phyloP scores from a whole-genome alignment of 2,113 vertebrate species.

The Coregonus clupeaformis region DNA sequence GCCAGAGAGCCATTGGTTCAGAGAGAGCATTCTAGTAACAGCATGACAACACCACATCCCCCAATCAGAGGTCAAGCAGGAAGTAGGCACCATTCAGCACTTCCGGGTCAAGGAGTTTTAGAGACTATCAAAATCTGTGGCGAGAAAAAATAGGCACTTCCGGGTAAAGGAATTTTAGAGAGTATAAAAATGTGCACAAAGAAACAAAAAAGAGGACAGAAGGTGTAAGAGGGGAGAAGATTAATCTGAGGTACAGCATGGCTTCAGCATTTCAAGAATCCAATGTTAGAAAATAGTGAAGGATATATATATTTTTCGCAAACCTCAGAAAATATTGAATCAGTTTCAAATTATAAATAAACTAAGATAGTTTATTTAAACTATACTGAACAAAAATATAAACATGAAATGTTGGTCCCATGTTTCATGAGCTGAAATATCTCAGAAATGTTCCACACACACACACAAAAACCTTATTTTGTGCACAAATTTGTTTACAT shows the following conservation, averaged over 20 bases:
- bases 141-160: too few relatives aligned
- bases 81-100: slow-evolving; percentile 46
- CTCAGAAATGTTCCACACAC: too few relatives aligned
- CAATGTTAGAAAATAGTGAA: slow-evolving; percentile 4
- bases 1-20: slow-evolving; percentile 6
- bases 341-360: slow-evolving; percentile 25
- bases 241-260: slow-evolving; percentile 50
- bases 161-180: slow-evolving; percentile 30
- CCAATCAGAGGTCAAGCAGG: slow-evolving; percentile 56
- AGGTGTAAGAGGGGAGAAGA: slow-evolving; percentile 29
- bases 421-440: too few relatives aligned
- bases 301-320: slow-evolving; percentile 18
- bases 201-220: slow-evolving; percentile 42
- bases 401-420: too few relatives aligned
- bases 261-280: slow-evolving; percentile 54
- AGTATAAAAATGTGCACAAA: slow-evolving; percentile 44
- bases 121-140: too few relatives aligned
- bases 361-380: slow-evolving; percentile 22
- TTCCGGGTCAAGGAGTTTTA: slow-evolving; percentile 29
- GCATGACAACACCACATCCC: slow-evolving; percentile 98
- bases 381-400: too few relatives aligned
- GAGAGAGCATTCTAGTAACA: slow-evolving; percentile 76
- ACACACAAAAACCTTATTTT: too few relatives aligned
- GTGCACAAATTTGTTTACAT: too few relatives aligned
- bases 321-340: background rate